Conservation (phyloP, 2,113 vertebrate species). For the Lepisosteus oculatus region DNA sequence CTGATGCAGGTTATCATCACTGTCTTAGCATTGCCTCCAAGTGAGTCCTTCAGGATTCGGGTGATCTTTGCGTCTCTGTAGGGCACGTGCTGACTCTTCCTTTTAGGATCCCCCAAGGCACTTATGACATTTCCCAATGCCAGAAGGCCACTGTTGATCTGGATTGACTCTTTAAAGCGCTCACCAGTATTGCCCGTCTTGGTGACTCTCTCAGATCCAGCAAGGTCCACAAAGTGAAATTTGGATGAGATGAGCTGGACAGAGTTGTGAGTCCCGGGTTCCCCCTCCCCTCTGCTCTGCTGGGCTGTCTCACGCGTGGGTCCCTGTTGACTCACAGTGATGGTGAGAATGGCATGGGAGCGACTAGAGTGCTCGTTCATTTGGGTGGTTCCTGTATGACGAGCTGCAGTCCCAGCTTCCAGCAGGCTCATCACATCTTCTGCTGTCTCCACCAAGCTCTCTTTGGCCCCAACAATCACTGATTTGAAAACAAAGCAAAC, state of each 20-base stretch:
- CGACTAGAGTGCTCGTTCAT: slow-evolving; percentile 86
- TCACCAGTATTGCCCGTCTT: slow-evolving; percentile 81
- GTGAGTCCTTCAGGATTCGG: slow-evolving; percentile 82
- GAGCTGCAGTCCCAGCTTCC: slow-evolving; percentile 72
- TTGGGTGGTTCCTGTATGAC: slow-evolving; percentile 73
- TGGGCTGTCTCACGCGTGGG: slow-evolving; percentile 14
- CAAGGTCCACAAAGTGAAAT: slow-evolving; percentile 87
- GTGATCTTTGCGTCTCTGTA: slow-evolving; percentile 90
- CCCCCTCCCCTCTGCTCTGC: slow-evolving; percentile 6
- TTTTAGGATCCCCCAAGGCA: slow-evolving; percentile 75
- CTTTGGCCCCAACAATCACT: slow-evolving; percentile 86
- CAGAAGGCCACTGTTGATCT: slow-evolving; percentile 82
- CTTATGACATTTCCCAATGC: slow-evolving; percentile 88
- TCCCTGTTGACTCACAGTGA: slow-evolving; percentile 65
- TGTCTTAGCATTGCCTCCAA: slow-evolving; percentile 86
- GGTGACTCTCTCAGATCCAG: slow-evolving; percentile 80
- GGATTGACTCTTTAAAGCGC: slow-evolving; percentile 81
- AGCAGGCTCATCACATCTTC: slow-evolving; percentile 78
- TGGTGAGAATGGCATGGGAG: slow-evolving; percentile 84
- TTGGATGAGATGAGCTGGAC: slow-evolving; percentile 66
- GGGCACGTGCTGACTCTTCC: slow-evolving; percentile 73
- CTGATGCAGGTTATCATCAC: slow-evolving; percentile 87
- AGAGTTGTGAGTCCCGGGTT: slow-evolving; percentile 41
- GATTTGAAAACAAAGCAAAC: neutral
- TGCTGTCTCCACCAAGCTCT: slow-evolving; percentile 68